These are phyloP conservation scores for Donacobius atricapilla DNA, from an alignment of 2,113 vertebrate species.

Conservation along the genomic window DNA sequence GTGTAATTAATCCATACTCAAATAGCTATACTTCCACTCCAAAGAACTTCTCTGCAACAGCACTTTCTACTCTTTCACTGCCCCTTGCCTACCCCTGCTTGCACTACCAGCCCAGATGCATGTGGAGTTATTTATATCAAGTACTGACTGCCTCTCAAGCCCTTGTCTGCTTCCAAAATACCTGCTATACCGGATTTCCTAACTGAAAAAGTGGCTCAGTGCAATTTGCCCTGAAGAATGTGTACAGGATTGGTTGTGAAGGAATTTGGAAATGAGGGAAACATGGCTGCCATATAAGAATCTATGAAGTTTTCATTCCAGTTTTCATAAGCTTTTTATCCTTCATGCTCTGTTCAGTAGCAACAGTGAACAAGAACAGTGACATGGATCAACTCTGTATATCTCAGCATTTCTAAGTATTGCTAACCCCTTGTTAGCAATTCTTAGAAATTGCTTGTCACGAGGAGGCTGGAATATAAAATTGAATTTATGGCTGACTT, in stretches of 20 bases:
- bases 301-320: not conserved
- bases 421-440: not conserved
- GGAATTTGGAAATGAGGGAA: not conserved
- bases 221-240: not conserved
- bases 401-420: too few species aligned
- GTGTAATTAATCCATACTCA: not conserved
- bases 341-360: not conserved
- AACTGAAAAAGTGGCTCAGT: not conserved
- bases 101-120: not conserved
- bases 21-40: not conserved
- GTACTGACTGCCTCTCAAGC: not conserved
- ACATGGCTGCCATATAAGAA: not conserved
- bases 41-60: not conserved
- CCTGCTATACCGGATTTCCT: not conserved
- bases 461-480: not conserved
- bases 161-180: not conserved
- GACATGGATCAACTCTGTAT: not conserved
- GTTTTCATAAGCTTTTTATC: not conserved
- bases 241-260: not conserved
- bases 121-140: not conserved
- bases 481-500: not conserved
- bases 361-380: not conserved
- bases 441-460: not conserved
- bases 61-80: not conserved
- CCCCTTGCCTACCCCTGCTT: rapidly evolving